Evolutionary conservation across 2,113 vertebrate genomes (phyloP).

Genomic region (Mobula birostris): DNA sequence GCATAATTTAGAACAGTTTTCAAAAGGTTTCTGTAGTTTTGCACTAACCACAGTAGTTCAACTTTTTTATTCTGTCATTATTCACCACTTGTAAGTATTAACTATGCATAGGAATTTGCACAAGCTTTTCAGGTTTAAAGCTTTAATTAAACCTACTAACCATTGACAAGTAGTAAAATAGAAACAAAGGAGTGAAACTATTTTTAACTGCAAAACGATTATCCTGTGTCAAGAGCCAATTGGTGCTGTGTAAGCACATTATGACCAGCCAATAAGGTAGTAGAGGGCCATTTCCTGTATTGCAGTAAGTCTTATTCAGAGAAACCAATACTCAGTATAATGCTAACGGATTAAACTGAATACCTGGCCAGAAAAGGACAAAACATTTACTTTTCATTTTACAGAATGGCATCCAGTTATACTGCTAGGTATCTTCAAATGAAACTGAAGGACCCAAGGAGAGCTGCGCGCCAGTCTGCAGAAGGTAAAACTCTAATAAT

Average conservation of each 20-base stretch:
- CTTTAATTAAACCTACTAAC: not conserved
- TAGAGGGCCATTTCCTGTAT: conserved; percentile 29
- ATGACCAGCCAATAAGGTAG: conserved; percentile 24
- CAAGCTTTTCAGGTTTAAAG: not conserved
- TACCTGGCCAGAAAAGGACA: not conserved
- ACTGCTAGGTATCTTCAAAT: conserved; percentile 35
- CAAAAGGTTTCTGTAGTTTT: not conserved
- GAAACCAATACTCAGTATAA: not conserved
- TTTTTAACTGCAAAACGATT: conserved; percentile 8
- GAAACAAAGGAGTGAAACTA: not conserved
- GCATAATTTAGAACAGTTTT: not conserved
- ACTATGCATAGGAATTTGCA: not conserved
- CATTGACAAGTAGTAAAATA: not conserved
- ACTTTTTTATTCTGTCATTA: not conserved
- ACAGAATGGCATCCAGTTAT: conserved; percentile 25
- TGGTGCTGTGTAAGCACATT: conserved; percentile 30
- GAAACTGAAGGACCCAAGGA: conserved; percentile 29
- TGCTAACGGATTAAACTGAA: not conserved
- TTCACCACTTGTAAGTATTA: not conserved
- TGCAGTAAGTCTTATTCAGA: not conserved
- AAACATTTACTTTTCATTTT: not conserved
- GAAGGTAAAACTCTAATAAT: conserved; percentile 15
- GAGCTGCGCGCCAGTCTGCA: not conserved
- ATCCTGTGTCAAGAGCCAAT: not conserved
- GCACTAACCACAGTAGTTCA: not conserved